Evolutionary conservation across 2,113 vertebrate species (phyloP), one percentile per base, ranked within the genome.

Genomic region (Gobio gobio): DNA sequence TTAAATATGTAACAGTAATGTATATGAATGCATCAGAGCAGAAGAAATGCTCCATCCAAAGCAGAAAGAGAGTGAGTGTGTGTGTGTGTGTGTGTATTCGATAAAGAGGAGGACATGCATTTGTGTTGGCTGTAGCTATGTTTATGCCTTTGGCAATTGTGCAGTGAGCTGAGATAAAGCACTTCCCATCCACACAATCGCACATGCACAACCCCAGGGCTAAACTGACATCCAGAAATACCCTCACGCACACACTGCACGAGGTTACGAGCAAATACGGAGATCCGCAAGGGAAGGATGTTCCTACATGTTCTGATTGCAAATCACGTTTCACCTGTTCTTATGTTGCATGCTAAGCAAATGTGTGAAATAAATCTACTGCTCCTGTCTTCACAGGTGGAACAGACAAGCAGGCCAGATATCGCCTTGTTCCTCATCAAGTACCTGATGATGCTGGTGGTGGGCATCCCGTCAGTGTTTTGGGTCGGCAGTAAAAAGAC

Each of bases 401-500:
- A 96, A 78, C 93, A 93, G 5, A 97, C 95, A 87, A 97, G 96
- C 73, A 96, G 93, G 1, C 98, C 98, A 0, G 95, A 98, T 84
- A 92, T 99, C 88, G 96, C 95, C 64, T 87, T 99, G 78, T 98
- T 99, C 90, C 95, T 99, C 80, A 95, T 98, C 90, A 99, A 99
- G 88, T 99, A 99, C 89, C 92, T 98, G 84, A 99, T 99, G 98
- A 97, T 96, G 91, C 91, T 99, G 91, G 95, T 99, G 0, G 97
- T 99, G 2, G 98, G 98, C 18, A 98, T 99, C 86, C 98, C 98
- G 0, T 99, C 98, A 0, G 95, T 99, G 84, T 99, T 99, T 94
- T 99, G 98, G 98, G 97, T 99, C 77, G 97, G 97, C 87, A 99
- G 98, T 89, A 99, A 98, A 92, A 99, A 99, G 93, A 99, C 98